Percentiles rank a stretch among this genome's conserved stretches.
phyloP scores from a whole-genome alignment of 2,113 vertebrate species.

The Pluvialis apricaria region DNA sequence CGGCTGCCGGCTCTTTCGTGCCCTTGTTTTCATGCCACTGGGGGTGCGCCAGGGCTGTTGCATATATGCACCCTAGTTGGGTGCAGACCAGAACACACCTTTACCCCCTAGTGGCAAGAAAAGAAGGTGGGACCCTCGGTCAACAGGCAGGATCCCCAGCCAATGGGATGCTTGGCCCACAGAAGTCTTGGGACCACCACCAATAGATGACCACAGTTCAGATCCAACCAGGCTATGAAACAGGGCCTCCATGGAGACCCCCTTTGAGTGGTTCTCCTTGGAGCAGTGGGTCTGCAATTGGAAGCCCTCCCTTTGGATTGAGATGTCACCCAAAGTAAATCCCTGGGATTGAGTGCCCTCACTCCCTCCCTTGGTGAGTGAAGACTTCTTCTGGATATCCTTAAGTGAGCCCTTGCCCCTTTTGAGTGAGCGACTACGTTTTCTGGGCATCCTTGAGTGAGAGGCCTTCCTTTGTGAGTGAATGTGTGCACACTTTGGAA shows the following conservation, averaged over 20 bases:
- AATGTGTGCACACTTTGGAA: not conserved
- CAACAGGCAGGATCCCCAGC: too few species aligned
- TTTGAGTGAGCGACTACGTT: not conserved
- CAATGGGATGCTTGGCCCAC: too few species aligned
- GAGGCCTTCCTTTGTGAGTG: not conserved
- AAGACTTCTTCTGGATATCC: not conserved
- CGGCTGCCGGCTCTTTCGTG: not conserved
- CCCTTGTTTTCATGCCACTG: not conserved
- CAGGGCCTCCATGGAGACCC: too few species aligned
- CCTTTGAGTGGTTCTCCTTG: too few species aligned
- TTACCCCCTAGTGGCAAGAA: not conserved
- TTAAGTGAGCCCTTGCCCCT: not conserved
- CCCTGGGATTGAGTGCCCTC: not conserved
- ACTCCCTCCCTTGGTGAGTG: too few species aligned
- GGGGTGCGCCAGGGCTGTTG: not conserved
- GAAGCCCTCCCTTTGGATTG: not conserved
- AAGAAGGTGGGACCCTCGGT: not conserved
- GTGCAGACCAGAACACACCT: not conserved
- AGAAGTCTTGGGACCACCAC: too few species aligned
- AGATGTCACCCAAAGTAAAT: not conserved
- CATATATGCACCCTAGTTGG: not conserved
- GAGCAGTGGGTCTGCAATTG: too few species aligned
- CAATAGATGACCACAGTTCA: too few species aligned
- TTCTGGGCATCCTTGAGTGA: not conserved
- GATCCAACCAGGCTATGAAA: too few species aligned